These are phyloP conservation scores for Villa cingulata DNA, from an alignment of 2,888 invertebrate genomes.

Conservation along the genomic window DNA sequence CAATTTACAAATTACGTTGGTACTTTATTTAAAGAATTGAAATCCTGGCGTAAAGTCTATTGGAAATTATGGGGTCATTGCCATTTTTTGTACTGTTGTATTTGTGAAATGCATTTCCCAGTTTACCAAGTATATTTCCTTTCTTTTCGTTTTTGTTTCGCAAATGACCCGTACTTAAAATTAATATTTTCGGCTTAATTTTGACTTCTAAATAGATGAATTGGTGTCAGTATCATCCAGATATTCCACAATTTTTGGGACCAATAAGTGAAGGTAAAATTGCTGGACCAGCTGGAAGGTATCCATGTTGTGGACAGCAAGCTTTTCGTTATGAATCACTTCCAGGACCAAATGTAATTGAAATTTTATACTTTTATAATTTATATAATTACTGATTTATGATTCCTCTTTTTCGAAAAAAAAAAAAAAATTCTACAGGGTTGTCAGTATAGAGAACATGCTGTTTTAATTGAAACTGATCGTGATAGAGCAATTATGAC, in stretches of 20 bases:
- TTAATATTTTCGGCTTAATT: background rate
- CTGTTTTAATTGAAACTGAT: conserved; percentile 48
- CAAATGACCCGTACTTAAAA: background rate
- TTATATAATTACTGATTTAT: background rate
- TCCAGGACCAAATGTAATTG: conserved; percentile 30
- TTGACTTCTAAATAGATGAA: conserved; percentile 43
- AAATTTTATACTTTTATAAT: background rate
- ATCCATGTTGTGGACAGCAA: conserved; percentile 78
- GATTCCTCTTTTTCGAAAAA: too few relatives aligned
- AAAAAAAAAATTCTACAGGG: conserved; percentile 49
- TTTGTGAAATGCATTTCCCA: conserved; percentile 65
- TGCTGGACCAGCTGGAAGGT: conserved; percentile 58
- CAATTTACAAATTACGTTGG: conserved; percentile 67
- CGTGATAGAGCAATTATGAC: conserved; percentile 50
- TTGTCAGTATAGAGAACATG: conserved; percentile 60
- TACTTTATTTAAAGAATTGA: conserved; percentile 60
- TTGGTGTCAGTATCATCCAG: conserved; percentile 74
- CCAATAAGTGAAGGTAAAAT: conserved; percentile 42
- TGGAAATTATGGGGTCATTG: conserved; percentile 90
- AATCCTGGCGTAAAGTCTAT: conserved; percentile 82
- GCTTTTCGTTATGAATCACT: conserved; percentile 45
- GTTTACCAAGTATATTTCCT: conserved; percentile 42
- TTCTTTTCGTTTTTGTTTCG: too few relatives aligned
- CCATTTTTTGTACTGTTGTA: conserved; percentile 70
- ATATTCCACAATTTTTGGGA: conserved; percentile 61